Evolutionary conservation across 2,797 vertebrate species (phyloP), one percentile per base, ranked within the genome.

Genomic region (Clarias platycephalus): DNA sequence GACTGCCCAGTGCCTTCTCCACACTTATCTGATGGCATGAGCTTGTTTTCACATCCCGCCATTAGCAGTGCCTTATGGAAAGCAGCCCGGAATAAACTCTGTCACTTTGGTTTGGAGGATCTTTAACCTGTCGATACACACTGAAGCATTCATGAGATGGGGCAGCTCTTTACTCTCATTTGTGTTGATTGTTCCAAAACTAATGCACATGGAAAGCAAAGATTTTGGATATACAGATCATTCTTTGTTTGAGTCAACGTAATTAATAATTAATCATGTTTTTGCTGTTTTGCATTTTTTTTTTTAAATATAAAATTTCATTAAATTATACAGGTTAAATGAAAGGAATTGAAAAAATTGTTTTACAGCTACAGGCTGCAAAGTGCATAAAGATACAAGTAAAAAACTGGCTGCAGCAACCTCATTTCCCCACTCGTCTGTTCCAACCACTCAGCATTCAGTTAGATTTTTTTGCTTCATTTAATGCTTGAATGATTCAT

Each of bases 1-100:
- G 81, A 87, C 89, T 76, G n/a, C 57, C 83, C 83, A n/a, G 28
- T 40, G 40, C 66, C 80, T 83, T 86, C 81, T 81, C 83, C 71
- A 58, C 81, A 40, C 81, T 86, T 88, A 89, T 89, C 80, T 67
- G 53, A 87, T 81, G 71, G 71, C 55, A 82, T 15, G 84, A 86
- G 78, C 64, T 82, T 62, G 62, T 74, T 79, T 34, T 64, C 37
- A 79, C 75, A 83, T 82, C 57, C 58, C 12, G n/a, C 62, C 64
- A 34, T 85, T n/a, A 85, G 67, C 53, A 37, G 22, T 7, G 22
- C 78, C 66, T 83, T 66, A 86, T 71, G 70, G 63, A 80, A 63
- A 53, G 75, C 57, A 62, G 57, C 57, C 31, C 57, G 62, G 75
- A 66, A 66, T 16, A 66, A 80, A 80, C n/a, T 44, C 24, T 12